These are phyloP conservation scores for Himalopsyche tibetana DNA, from an alignment of 2,888 invertebrate genomes.

Conservation along the genomic window DNA sequence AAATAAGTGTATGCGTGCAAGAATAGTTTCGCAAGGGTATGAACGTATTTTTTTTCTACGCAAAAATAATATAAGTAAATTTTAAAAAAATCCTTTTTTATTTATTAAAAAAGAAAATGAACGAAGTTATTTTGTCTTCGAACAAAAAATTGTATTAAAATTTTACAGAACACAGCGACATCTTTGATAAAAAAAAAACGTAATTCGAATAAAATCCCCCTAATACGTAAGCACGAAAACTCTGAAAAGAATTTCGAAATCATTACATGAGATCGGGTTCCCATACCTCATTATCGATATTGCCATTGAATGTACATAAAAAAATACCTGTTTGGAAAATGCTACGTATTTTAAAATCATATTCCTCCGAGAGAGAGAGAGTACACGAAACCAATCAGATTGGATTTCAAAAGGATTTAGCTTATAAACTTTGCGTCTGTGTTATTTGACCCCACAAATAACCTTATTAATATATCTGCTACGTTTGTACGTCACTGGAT, in stretches of 20 bases:
- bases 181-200: conserved; percentile 27
- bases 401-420: conserved; percentile 61
- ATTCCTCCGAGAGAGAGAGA: conserved; percentile 47
- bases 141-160: not conserved
- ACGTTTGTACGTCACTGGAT: conserved; percentile 37
- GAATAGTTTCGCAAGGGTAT: too few species aligned
- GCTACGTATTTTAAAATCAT: conserved; percentile 53
- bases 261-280: conserved; percentile 31
- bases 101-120: too few species aligned
- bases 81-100: too few species aligned
- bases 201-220: conserved; percentile 13
- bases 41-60: too few species aligned
- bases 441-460: conserved; percentile 58
- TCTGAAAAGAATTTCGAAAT: conserved; percentile 6
- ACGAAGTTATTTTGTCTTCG: not conserved
- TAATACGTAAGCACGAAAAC: not conserved
- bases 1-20: too few species aligned
- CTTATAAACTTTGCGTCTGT: conserved; percentile 54
- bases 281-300: conserved; percentile 49
- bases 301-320: conserved; percentile 6
- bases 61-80: too few species aligned
- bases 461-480: conserved; percentile 51
- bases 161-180: not conserved
- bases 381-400: conserved; percentile 60
- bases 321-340: conserved; percentile 41